A percentile compares a stretch with the other conserved stretches of the same genome.
These are phyloP conservation scores for Leptopterna dolabrata DNA, from an alignment of 2,888 invertebrate genomes.

Conservation along the genomic window DNA sequence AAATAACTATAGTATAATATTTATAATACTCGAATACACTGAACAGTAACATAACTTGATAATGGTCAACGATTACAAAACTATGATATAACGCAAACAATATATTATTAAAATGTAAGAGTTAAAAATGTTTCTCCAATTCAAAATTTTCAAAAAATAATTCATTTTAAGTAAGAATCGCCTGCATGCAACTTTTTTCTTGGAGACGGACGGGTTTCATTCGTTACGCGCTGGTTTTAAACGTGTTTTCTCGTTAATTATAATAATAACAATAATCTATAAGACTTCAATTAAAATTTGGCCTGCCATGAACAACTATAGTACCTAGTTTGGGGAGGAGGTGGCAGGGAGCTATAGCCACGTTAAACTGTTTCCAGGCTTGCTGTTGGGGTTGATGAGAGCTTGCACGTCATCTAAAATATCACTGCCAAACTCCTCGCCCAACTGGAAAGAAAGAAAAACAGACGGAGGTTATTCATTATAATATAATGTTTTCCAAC, in stretches of 20 bases:
- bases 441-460: slow-evolving; percentile 73
- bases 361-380: slow-evolving; percentile 86
- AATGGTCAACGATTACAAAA: slow-evolving; percentile 14
- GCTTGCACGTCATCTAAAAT: slow-evolving; percentile 90
- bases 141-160: neutral
- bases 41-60: slow-evolving; percentile 10
- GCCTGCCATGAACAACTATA: neutral
- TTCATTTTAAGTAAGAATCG: slow-evolving; percentile 15
- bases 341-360: slow-evolving; percentile 74
- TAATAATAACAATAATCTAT: neutral
- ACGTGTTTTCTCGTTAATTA: neutral
- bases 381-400: slow-evolving; percentile 87
- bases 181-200: neutral
- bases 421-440: slow-evolving; percentile 86
- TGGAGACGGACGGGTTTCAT: slow-evolving; percentile 23
- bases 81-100: slow-evolving; percentile 25
- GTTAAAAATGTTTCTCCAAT: neutral
- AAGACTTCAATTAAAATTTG: neutral
- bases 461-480: too few species aligned
- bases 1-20: neutral
- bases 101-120: neutral
- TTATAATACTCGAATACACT: slow-evolving; percentile 33
- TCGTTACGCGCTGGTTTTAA: neutral
- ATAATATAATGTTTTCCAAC: too few species aligned
- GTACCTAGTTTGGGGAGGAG: neutral